These are phyloP conservation scores for Tenthredo notha DNA, from an alignment of 2,888 invertebrate species.

Conservation along the genomic window DNA sequence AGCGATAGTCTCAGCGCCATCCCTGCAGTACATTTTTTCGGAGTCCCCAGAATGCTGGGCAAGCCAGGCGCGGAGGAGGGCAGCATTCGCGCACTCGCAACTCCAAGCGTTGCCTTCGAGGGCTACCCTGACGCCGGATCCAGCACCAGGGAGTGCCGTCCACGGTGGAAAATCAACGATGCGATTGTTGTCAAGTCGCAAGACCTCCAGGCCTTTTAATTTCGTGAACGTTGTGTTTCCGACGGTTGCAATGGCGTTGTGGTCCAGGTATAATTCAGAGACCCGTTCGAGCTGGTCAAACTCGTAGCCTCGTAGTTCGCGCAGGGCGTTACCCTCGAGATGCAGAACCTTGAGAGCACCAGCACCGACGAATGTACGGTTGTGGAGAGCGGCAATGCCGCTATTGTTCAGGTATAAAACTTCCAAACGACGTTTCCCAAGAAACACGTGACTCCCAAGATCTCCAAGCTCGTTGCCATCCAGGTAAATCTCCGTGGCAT, in stretches of 20 bases:
- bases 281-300: constrained; percentile 88
- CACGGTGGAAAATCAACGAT: constrained; percentile 89
- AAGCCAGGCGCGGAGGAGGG: constrained; percentile 86
- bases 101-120: constrained; percentile 91
- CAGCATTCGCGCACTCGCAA: constrained; percentile 88
- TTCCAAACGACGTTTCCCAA: constrained; percentile 90
- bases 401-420: constrained; percentile 90
- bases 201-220: constrained; percentile 85
- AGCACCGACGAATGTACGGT: constrained; percentile 91
- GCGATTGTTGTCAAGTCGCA: constrained; percentile 88
- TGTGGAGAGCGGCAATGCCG: constrained; percentile 87
- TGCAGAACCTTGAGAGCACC: constrained; percentile 87
- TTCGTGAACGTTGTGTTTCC: constrained; percentile 89
- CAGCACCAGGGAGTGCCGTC: constrained; percentile 81
- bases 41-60: constrained; percentile 85
- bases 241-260: constrained; percentile 87
- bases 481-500: constrained; percentile 92
- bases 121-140: constrained; percentile 83
- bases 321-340: constrained; percentile 88
- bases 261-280: constrained; percentile 87
- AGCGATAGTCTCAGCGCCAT: constrained; percentile 80
- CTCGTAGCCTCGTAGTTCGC: constrained; percentile 87
- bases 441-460: constrained; percentile 91
- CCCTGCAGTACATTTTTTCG: constrained; percentile 85
- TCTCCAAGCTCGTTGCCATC: constrained; percentile 90